Percentiles rank a stretch among this genome's conserved stretches.
Conservation (phyloP, 2,888 invertebrate genomes). For the Apodemia mormo region DNA sequence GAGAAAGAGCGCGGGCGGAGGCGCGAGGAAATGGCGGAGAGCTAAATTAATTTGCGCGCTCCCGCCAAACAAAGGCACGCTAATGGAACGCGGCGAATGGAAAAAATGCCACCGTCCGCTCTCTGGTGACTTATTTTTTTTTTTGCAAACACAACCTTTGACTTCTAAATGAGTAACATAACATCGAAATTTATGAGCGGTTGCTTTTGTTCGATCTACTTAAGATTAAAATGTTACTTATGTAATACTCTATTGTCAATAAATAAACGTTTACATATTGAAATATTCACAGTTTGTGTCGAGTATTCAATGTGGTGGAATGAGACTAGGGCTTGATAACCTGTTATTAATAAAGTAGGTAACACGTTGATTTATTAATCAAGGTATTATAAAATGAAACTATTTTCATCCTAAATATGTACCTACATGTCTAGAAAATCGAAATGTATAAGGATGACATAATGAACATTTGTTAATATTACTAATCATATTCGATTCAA, state of each 20-base stretch:
- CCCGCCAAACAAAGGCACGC: constrained; percentile 82
- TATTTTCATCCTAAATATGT: no score
- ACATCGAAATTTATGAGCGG: constrained; percentile 69
- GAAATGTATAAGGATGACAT: no score
- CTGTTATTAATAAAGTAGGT: no score
- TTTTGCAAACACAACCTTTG: constrained; percentile 79
- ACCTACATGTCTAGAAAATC: no score
- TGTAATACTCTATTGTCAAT: background rate
- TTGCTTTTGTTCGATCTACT: constrained; percentile 45
- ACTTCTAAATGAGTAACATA: constrained; percentile 80
- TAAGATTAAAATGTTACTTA: constrained; percentile 3
- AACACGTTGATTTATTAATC: no score
- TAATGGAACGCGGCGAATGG: constrained; percentile 82
- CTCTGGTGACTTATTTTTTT: constrained; percentile 74
- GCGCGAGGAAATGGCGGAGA: constrained; percentile 78
- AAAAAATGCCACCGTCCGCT: constrained; percentile 82
- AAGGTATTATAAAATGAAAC: no score
- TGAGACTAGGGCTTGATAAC: no score
- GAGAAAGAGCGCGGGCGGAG: constrained; percentile 55
- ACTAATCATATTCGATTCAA: no score
- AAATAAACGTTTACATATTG: no score
- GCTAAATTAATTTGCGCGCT: constrained; percentile 83
- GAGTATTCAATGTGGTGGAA: no score
- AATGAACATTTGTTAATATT: no score
- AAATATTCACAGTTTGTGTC: no score